Evolutionary conservation across 2,888 invertebrate species (phyloP), one percentile per base, ranked within the genome.

Genomic region (Gandaritis pyraliata): DNA sequence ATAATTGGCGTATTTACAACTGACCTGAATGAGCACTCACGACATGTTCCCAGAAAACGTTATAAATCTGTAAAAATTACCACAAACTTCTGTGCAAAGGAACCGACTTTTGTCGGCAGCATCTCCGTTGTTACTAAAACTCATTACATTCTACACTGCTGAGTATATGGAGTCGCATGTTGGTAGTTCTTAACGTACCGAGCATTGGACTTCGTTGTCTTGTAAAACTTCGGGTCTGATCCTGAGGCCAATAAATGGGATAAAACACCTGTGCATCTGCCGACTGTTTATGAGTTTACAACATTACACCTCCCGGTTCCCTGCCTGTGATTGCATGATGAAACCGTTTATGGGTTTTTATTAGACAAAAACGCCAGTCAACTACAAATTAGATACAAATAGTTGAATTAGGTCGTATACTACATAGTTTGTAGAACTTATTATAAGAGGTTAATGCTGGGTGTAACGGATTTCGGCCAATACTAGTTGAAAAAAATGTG

Each of bases 1-100:
- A 75, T 88, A 88, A 89, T 87, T 85, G 83, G 77, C 74, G 69
- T 68, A 69, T 80, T 68, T 69, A 72, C 52, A 68, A 67, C 66
- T 83, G 81, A 82, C 81, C 81, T 85, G 82, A 87, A 87, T 85
- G 86, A 85, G 81, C 71, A 76, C 77, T 77, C 80, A 82, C 76
- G 77, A 81, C 80, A 80, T 75, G 71, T 91, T 91, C 90, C 72
- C 76, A 86, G 91, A 90, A 90, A 71, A 72, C 74, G 76, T 81
- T 85, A 85, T 90, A 90, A 91, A 90, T 86, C 83, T 90, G 89
- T 91, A 90, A 89, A 86, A 82, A 85, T 82, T 85, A 85, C 88
- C 88, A 85, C 87, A 86, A 83, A 91, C 91, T 91, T 86, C 91
- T 91, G 91, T 88, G 76, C 76, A 69, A 74, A 76, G 74, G 77